A percentile compares a stretch with the other conserved stretches of the same genome.
Evolutionary conservation across 2,888 invertebrate species (phyloP).

Genomic region (Syritta pipiens): DNA sequence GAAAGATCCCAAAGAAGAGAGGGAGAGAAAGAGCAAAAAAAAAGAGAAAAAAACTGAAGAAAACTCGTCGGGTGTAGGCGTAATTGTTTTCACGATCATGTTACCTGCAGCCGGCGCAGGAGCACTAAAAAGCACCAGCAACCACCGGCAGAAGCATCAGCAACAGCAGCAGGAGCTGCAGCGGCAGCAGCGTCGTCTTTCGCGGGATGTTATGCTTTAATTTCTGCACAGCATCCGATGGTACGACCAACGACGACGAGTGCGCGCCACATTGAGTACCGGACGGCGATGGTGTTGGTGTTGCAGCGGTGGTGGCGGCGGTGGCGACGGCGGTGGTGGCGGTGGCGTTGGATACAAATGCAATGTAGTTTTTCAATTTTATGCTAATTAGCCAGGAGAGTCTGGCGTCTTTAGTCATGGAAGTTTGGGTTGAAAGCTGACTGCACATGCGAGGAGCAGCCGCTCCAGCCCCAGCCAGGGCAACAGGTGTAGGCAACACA

Average conservation of each 20-base stretch:
- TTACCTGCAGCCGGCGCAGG: slow-evolving; percentile 71
- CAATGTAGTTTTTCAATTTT: slow-evolving; percentile 77
- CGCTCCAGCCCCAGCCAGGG: not conserved
- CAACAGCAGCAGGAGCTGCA: slow-evolving; percentile 62
- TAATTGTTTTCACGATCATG: slow-evolving; percentile 78
- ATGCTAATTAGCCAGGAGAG: slow-evolving; percentile 75
- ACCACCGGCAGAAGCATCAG: slow-evolving; percentile 59
- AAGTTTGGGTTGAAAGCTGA: slow-evolving; percentile 58
- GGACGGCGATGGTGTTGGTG: no score
- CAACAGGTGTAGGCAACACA: slow-evolving; percentile 60
- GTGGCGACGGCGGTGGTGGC: not conserved
- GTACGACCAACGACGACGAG: slow-evolving; percentile 10
- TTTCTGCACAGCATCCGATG: slow-evolving; percentile 59
- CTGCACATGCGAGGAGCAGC: slow-evolving; percentile 26
- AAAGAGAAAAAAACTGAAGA: slow-evolving; percentile 8
- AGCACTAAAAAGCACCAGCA: slow-evolving; percentile 60
- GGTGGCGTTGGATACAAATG: slow-evolving; percentile 67
- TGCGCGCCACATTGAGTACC: no score
- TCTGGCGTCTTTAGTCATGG: slow-evolving; percentile 65
- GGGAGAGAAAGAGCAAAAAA: not conserved
- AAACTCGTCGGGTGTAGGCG: slow-evolving; percentile 75
- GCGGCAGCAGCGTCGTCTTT: slow-evolving; percentile 42
- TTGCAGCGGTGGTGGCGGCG: not conserved
- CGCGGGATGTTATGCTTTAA: slow-evolving; percentile 68
- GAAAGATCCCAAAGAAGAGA: not conserved